Evolutionary conservation across 2,113 vertebrate species (phyloP).

Genomic region (Melanocharis versteri): DNA sequence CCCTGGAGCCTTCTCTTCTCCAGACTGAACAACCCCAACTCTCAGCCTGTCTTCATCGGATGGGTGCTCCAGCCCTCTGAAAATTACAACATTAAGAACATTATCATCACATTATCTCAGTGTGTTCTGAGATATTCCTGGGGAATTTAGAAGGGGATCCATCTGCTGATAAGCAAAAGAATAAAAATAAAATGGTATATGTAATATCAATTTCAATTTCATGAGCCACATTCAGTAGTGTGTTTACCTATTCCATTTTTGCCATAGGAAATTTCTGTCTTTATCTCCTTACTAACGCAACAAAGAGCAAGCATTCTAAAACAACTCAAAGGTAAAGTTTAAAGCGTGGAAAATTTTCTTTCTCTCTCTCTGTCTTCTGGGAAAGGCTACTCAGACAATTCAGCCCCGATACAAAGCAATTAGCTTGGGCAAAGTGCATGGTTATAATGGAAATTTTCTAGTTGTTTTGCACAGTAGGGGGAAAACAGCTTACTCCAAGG

Average conservation of each 20-base stretch:
- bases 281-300: not conserved
- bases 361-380: not conserved
- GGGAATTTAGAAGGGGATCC: not conserved
- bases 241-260: not conserved
- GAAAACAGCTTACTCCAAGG: slow-evolving; percentile 6
- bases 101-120: not conserved
- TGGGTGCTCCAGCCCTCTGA: not conserved
- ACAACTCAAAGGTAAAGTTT: not conserved
- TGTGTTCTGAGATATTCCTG: not conserved
- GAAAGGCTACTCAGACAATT: not conserved
- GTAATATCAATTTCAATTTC: not conserved
- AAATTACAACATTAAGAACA: not conserved
- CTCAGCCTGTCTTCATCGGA: fast-evolving
- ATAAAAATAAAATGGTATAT: not conserved
- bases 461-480: not conserved
- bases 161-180: not conserved
- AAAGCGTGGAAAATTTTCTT: not conserved
- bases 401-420: not conserved
- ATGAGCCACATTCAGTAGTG: not conserved
- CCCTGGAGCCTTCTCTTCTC: not conserved
- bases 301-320: not conserved
- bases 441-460: slow-evolving; percentile 46
- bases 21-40: not conserved
- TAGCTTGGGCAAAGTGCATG: not conserved
- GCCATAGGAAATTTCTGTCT: not conserved